These are phyloP conservation scores for Taenaris catops DNA, from an alignment of 2,888 invertebrate species.

Conservation along the genomic window DNA sequence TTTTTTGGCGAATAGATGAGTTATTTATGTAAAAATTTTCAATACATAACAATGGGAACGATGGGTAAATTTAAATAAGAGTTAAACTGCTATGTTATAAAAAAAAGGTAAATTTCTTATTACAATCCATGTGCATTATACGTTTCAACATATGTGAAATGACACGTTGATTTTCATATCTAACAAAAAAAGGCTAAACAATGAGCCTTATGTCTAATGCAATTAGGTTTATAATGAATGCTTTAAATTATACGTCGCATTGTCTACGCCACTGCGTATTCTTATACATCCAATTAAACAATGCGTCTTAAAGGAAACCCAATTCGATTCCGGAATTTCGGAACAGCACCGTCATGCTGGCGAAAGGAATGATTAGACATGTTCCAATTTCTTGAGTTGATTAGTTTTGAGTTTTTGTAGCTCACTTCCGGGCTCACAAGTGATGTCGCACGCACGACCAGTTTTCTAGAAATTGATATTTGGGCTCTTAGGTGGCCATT, in stretches of 20 bases:
- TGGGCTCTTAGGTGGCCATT: slow-evolving; percentile 70
- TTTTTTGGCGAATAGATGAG: no score
- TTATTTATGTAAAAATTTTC: no score
- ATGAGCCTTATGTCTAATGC: slow-evolving; percentile 6
- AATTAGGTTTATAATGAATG: background rate
- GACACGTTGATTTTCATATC: slow-evolving; percentile 49
- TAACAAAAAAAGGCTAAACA: slow-evolving; percentile 12
- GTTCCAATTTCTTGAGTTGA: slow-evolving; percentile 64
- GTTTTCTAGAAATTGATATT: slow-evolving; percentile 74
- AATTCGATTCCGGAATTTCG: slow-evolving; percentile 34
- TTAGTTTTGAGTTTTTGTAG: slow-evolving; percentile 65
- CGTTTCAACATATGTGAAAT: slow-evolving; percentile 40
- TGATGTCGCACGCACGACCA: slow-evolving; percentile 58
- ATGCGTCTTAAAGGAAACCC: slow-evolving; percentile 55
- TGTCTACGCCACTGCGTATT: slow-evolving; percentile 4
- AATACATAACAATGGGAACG: no score
- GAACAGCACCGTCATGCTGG: slow-evolving; percentile 45
- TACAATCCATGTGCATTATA: slow-evolving; percentile 33
- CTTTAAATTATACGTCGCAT: background rate
- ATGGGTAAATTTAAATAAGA: no score
- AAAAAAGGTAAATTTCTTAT: no score
- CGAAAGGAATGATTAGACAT: slow-evolving; percentile 58
- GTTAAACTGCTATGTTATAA: no score
- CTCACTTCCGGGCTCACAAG: slow-evolving; percentile 68
- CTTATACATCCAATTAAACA: slow-evolving; percentile 50